Evolutionary conservation across 2,888 invertebrate genomes (phyloP).

Genomic region (Aleiodes alternator): DNA sequence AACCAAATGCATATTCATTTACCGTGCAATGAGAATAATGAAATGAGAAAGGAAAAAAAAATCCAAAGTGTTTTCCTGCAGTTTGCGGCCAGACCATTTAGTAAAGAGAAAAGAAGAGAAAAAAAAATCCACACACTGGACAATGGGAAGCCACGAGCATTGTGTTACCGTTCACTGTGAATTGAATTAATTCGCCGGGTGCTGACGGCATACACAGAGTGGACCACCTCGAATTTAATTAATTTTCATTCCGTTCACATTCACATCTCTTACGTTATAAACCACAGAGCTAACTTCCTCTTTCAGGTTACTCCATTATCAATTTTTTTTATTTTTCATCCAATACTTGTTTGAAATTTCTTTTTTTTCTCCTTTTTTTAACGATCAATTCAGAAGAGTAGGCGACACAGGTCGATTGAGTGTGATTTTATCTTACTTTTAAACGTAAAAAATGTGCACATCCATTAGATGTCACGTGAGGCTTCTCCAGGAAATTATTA

Average conservation of each 20-base stretch:
- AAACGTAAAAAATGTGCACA: not conserved
- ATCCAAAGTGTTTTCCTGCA: not conserved
- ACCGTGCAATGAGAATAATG: not conserved
- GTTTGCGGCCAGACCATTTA: conserved; percentile 11
- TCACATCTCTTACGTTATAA: conserved; percentile 11
- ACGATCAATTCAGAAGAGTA: conserved; percentile 5
- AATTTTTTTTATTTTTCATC: not conserved
- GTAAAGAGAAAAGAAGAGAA: conserved; percentile 32
- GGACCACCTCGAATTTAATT: conserved; percentile 48
- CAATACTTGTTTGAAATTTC: not conserved
- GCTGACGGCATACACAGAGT: conserved; percentile 25
- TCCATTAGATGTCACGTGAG: conserved; percentile 11
- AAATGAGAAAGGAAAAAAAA: not conserved
- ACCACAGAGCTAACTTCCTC: not conserved
- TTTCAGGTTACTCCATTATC: conserved; percentile 11
- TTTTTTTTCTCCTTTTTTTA: not conserved
- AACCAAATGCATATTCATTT: not conserved
- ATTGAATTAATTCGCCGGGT: conserved; percentile 59
- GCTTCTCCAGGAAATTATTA: not conserved
- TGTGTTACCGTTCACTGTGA: conserved; percentile 44
- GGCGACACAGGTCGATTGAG: not conserved
- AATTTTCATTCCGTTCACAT: conserved; percentile 40
- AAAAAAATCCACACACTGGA: conserved; percentile 47
- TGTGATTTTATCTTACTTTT: conserved; percentile 7
- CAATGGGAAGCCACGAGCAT: conserved; percentile 50